Evolutionary conservation across 2,113 vertebrate species (phyloP), one percentile per base, ranked within the genome.

Genomic region (Athene noctua): DNA sequence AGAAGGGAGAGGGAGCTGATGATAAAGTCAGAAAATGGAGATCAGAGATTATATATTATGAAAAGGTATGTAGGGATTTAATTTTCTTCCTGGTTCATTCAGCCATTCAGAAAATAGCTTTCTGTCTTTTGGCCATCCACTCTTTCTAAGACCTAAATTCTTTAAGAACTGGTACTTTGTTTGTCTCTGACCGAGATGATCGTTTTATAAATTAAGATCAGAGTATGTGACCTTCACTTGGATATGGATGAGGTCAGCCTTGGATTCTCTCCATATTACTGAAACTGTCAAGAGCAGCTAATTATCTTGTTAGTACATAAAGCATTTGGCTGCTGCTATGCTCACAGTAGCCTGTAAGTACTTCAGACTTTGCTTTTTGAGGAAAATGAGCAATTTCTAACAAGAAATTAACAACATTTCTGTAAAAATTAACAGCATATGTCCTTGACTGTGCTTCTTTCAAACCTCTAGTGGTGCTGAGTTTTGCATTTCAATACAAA

Each of bases 171-270:
- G 15, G 26, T 55, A 34, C 22, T 73, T 83, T 44, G 13, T 73
- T 83, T 44, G 15, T 83, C 49, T 73, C 86, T 72, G 40, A 32
- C 17, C 26, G 44, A 57, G 15, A 46, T 13, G 22, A 12, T 30
- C 51, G 26, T 59, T 26, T 51, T n/a, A 5, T 2, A 21, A 8
- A 10, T 42, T 42, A 72, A 80, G 57, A 71, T 47, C 20, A 61
- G 57, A 46, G 19, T 49, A 80, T 19, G 25, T 73, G 63, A 78
- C 58, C 58, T 91, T 83, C 49, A 51, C 25, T 74, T 66, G 63
- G 16, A 29, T 46, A 46, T 7, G 25, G 16, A 38, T 2, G 5
- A 80, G 25, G 13, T 62, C 0, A 0, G 42, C 34, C 13, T 91
- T 65, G 75, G 36, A 57, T 86, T 86, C 19, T 79, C 40, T 40